Evolutionary conservation across 2,113 vertebrate species (phyloP).

Genomic region (Anser cygnoides): DNA sequence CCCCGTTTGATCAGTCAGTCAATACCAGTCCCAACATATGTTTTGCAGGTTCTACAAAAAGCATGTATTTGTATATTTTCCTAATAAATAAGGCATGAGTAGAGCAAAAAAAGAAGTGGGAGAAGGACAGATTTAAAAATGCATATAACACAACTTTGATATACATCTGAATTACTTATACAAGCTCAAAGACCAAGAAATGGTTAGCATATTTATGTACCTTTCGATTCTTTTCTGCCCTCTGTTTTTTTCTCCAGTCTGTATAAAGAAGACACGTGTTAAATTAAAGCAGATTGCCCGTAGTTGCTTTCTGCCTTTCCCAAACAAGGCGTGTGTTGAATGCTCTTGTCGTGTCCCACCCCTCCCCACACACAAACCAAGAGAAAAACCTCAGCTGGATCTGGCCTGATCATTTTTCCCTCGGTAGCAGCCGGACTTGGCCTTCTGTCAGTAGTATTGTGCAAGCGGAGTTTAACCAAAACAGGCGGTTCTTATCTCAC

Average conservation of each 20-base stretch:
- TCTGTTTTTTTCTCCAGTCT: background rate
- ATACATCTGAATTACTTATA: background rate
- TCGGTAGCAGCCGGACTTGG: rapidly evolving
- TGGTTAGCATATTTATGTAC: background rate
- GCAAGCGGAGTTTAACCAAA: background rate
- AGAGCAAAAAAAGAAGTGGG: background rate
- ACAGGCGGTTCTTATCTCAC: background rate
- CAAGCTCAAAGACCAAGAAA: background rate
- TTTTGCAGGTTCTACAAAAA: background rate
- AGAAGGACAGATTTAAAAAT: background rate
- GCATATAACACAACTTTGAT: background rate
- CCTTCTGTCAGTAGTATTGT: background rate
- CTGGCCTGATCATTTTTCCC: background rate
- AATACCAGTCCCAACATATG: background rate
- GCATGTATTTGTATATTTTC: background rate
- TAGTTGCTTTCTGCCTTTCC: background rate
- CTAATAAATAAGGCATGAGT: background rate
- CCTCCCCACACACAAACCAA: background rate
- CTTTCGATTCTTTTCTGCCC: background rate
- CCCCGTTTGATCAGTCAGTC: background rate
- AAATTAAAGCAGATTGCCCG: background rate
- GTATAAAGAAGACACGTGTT: background rate
- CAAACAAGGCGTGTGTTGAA: background rate
- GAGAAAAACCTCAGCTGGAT: background rate
- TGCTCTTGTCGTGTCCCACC: background rate